Percentiles rank a stretch among this genome's conserved stretches.
phyloP scores from a whole-genome alignment of 2,113 vertebrate genomes.

The Rhipidura dahli region DNA sequence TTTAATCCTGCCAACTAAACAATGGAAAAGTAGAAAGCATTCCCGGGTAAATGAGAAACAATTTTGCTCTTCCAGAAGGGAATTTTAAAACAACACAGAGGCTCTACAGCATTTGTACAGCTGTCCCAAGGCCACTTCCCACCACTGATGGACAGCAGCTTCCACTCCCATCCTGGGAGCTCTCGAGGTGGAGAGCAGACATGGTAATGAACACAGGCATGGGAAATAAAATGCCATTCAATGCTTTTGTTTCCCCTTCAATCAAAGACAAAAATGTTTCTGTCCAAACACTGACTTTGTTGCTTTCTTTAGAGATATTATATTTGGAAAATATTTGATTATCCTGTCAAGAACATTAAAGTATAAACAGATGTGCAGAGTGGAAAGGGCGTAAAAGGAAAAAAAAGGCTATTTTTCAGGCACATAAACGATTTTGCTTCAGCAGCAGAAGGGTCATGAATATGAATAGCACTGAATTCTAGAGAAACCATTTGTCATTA shows the following conservation, averaged over 20 bases:
- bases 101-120: neutral
- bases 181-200: neutral
- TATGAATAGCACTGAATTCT: conserved; percentile 34
- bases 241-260: neutral
- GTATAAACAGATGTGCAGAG: neutral
- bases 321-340: conserved; percentile 47
- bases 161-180: neutral
- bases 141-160: neutral
- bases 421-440: conserved; percentile 32
- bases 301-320: conserved; percentile 1
- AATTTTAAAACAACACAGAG: neutral
- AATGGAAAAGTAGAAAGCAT: neutral
- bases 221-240: neutral
- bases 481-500: conserved; percentile 67
- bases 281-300: neutral
- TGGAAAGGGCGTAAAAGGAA: neutral
- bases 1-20: conserved; percentile 9
- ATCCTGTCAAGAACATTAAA: conserved; percentile 13
- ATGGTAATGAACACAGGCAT: neutral
- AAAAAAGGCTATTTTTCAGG: neutral
- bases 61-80: neutral
- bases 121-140: neutral
- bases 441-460: conserved; percentile 42
- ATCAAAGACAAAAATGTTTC: neutral
- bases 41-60: neutral